phyloP scores from a whole-genome alignment of 2,113 vertebrate genomes.

The Poeciliopsis occidentalis region DNA sequence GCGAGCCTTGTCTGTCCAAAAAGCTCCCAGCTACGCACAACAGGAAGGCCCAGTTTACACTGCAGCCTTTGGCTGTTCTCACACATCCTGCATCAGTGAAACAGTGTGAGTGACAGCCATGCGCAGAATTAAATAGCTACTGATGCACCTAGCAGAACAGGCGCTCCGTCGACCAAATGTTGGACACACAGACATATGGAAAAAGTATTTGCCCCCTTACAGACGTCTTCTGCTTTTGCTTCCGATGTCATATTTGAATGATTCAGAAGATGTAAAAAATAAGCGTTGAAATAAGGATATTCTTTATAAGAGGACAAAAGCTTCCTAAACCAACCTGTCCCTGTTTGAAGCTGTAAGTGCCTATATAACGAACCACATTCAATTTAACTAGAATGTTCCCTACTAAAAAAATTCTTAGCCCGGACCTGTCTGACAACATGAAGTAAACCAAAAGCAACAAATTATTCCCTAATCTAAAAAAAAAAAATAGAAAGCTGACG shows the following conservation, averaged over 20 bases:
- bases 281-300: neutral
- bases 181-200: constrained; percentile 10
- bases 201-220: neutral
- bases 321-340: neutral
- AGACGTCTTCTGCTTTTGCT: too few relatives aligned
- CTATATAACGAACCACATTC: neutral
- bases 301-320: neutral
- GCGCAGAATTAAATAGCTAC: constrained; percentile 48
- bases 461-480: neutral
- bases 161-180: constrained; percentile 3
- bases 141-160: constrained; percentile 23
- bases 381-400: neutral
- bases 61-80: constrained; percentile 35
- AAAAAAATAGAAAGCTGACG: neutral
- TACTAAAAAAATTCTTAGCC: neutral
- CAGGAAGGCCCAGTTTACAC: constrained; percentile 74
- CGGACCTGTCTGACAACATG: neutral
- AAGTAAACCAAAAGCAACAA: neutral
- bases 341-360: neutral
- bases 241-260: neutral
- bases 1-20: constrained; percentile 55
- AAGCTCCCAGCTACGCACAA: constrained; percentile 47
- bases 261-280: neutral
- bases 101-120: constrained; percentile 29
- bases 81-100: constrained; percentile 61